A percentile compares a stretch with the other conserved stretches of the same genome.
phyloP scores from a whole-genome alignment of 2,888 invertebrate species.

The Morpho achilles region DNA sequence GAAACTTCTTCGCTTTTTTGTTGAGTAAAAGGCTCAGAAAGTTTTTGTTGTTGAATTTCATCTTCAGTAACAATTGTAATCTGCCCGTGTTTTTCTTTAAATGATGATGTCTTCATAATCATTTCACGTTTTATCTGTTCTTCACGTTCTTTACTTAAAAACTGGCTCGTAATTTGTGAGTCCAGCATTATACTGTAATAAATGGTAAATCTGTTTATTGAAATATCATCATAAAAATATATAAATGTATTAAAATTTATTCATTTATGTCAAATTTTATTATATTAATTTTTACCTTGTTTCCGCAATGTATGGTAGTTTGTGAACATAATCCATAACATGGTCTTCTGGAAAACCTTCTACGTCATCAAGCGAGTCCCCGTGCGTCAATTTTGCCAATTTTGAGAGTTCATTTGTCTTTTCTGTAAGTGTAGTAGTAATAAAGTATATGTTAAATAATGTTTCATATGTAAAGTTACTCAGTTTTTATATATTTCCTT shows the following conservation, averaged over 20 bases:
- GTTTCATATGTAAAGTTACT: not conserved
- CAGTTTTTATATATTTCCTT: too few species aligned
- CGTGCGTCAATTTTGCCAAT: constrained; percentile 58
- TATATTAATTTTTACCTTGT: constrained; percentile 45
- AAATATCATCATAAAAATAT: not conserved
- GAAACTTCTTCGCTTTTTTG: constrained; percentile 3
- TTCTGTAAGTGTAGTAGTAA: constrained; percentile 28
- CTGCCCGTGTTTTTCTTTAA: not conserved
- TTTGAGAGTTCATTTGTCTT: constrained; percentile 49
- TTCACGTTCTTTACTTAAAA: constrained; percentile 58
- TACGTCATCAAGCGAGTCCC: constrained; percentile 74
- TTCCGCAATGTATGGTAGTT: constrained; percentile 71
- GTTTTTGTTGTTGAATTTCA: not conserved
- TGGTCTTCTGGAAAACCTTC: constrained; percentile 76
- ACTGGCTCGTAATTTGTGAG: constrained; percentile 50
- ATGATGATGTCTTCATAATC: constrained; percentile 12
- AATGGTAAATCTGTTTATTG: constrained; percentile 1
- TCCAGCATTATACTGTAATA: constrained; percentile 46
- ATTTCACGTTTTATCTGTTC: constrained; percentile 59
- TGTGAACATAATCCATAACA: constrained; percentile 65
- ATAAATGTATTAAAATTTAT: not conserved
- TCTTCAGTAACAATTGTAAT: not conserved
- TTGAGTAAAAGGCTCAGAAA: not conserved
- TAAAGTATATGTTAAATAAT: too few species aligned
- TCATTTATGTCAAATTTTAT: not conserved